Base-by-base conservation (phyloP, 2,888 invertebrate species). In the Amphiduros pacificus region DNA sequence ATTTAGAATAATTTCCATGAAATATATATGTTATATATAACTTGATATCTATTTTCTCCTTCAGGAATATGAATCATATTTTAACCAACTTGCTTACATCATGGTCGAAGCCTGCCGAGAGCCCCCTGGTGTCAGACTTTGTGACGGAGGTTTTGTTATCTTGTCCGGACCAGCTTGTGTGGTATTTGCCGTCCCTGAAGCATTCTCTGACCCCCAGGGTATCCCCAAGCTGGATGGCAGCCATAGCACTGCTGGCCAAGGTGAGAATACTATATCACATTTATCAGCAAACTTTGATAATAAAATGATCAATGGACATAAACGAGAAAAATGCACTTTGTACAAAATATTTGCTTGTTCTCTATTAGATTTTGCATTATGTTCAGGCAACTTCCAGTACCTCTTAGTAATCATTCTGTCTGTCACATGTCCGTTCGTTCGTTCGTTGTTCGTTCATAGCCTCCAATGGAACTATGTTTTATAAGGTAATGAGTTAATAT, bases 121-220 rank as follows among this genome's bases (percentile, higher is more conserved):
- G 70, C 49, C 40, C 65, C 3, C 60, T 68, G 20, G 61, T 70
- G 49, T 11, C 36, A n/a, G 71, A 74, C 22, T 68, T 79, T 28
- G 67, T 77, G 27, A 55, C 68, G 2, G 61, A 64, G 40, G 68
- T 74, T 5, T 66, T 78, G 49, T 59, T 61, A 14, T 67, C 71
- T 3, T 77, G 75, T 61, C 78, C 78, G 22, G 76, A 77, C 55
- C 77, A 75, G 63, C 55, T 76, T 24, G 63, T 65, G 24, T 65
- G 70, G 62, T 77, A 73, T 63, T 65, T 77, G 52, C 69, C 70
- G 2, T 60, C 64, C 3, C 31, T 77, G 28, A 63, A 66, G 20
- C 62, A 68, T 27, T 64, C 70, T n/a, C 61, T 75, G 17, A 54
- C 63, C 4, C 77, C 78, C 0, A 66, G 75, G 26, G 60, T 63